phyloP scores from a whole-genome alignment of 2,888 invertebrate genomes.

The Altica lythri region DNA sequence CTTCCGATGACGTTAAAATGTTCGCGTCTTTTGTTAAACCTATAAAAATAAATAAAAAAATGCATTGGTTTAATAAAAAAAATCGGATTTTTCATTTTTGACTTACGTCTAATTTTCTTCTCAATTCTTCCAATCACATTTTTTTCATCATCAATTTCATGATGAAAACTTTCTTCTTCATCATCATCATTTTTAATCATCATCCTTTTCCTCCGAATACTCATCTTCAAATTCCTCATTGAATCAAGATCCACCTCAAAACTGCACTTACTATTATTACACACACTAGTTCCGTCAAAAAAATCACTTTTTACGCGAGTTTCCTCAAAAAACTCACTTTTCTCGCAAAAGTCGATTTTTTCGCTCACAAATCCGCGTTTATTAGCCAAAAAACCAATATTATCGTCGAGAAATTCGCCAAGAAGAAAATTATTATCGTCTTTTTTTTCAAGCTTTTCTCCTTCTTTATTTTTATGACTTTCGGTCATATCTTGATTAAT shows the following conservation, averaged over 20 bases:
- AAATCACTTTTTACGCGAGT: constrained; percentile 46
- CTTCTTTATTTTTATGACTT: too few species aligned
- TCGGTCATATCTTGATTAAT: too few species aligned
- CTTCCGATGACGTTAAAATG: constrained; percentile 59
- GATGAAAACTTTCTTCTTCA: too few species aligned
- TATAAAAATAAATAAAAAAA: too few species aligned
- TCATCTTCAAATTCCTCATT: constrained; percentile 55
- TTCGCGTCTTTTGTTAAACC: constrained; percentile 57
- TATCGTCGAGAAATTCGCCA: too few species aligned
- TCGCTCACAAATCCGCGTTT: too few species aligned
- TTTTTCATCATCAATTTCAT: constrained; percentile 53
- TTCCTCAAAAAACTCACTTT: too few species aligned
- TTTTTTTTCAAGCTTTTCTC: too few species aligned
- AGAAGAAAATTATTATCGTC: too few species aligned
- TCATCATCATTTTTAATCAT: too few species aligned
- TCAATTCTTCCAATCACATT: constrained; percentile 46
- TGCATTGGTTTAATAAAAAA: not conserved
- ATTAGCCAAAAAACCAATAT: too few species aligned
- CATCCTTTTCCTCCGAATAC: constrained; percentile 54
- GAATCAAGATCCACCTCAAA: constrained; percentile 53
- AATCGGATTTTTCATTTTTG: not conserved
- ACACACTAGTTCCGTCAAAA: constrained; percentile 42
- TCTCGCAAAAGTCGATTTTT: too few species aligned
- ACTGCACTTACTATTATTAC: constrained; percentile 46
- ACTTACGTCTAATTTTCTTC: constrained; percentile 52